Base-by-base conservation (phyloP, 2,888 invertebrate species). In the Ypsolopha scabrella region DNA sequence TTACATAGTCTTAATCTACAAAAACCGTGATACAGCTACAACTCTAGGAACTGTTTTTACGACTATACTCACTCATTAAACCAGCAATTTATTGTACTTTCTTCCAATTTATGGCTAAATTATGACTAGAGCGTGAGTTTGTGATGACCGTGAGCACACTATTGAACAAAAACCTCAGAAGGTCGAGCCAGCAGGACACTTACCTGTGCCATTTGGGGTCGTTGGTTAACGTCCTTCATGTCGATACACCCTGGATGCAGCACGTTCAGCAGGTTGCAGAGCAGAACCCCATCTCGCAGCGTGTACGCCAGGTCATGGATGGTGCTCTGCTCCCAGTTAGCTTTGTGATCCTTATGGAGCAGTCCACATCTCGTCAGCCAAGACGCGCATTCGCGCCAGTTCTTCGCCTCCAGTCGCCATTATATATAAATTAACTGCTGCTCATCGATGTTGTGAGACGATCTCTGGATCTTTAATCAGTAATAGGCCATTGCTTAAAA, bases 161-260 rank as follows among this genome's bases (percentile, higher is more conserved):
- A 9, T 6, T 7, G 7, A 11, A 6, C 6, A 11, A 46, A 46
- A 46, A 46, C 46, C n/a, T 7, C 34, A 9, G n/a, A 10, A 10
- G 8, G 7, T 14, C 24, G 14, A 43, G 6, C 2, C 24, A 24
- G 24, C 24, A 24, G 24, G 2, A 3, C 24, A 24, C 24, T 60
- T 79, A 96, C 97, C 92, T 96, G 98, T 58, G 98, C 98, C 93
- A 97, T 94, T 83, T 98, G 97, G 44, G 98, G 98, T 68, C 97
- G 93, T 64, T 95, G 93, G 86, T 95, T 97, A 62, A 98, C 95
- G 75, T 97, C 95, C 70, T 96, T 95, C 85, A 94, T 91, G 74
- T 98, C 97, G 71, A 99, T 91, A 73, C 94, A 93, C 53, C 92
- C 93, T 0, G 94, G 91, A 68, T 95, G 92, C 58, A 99, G 87